Base-by-base conservation (phyloP, 1,140 invertebrate genomes). In the Drosophila sechellia region DNA sequence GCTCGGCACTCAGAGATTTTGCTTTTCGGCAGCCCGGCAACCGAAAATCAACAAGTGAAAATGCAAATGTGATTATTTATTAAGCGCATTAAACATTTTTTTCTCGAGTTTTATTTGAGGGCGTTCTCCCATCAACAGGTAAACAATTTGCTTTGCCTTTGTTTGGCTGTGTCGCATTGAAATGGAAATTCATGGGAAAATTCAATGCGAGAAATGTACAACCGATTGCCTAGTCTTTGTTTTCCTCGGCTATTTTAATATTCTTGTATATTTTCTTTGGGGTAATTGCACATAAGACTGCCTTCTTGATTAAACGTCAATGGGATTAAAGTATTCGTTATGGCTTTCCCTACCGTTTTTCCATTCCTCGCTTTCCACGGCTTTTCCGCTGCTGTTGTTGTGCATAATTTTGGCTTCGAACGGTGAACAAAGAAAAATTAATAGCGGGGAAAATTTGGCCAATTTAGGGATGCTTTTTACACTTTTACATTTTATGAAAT, bases 1-100 rank as follows among this genome's bases (percentile, higher is more conserved):
- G 52, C 37, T 60, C 55, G 56, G 56, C 65, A 52, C 42, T 54
- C 37, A 12, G 8, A 27, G 50, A 40, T 69, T 60, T 55, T 35
- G 43, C 46, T 56, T 20, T 72, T 59, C 17, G 43, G 56, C 48
- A 15, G 13, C 48, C 54, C 39, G 56, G 57, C 61, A 64, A 64
- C 50, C 37, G 58, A 79, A 89, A 84, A 89, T 87, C 84, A 87
- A 87, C 84, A 87, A 87, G 84, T 87, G 77, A 87, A 87, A 87
- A 87, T 87, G 84, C 80, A 90, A 87, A 87, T 87, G 79, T 84
- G 84, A 89, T 89, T 89, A 87, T 87, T 87, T 87, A 89, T 84
- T 87, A 87, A 87, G 84, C 83, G 84, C 83, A 80, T 79, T 87
- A 87, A 87, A 87, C 81, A 87, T 89, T 34, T 12, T 40, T 31